Percentiles rank a stretch among this genome's conserved stretches.
These are phyloP conservation scores for Eubasilissa regina DNA, from an alignment of 1,140 invertebrate genomes.

Conservation along the genomic window DNA sequence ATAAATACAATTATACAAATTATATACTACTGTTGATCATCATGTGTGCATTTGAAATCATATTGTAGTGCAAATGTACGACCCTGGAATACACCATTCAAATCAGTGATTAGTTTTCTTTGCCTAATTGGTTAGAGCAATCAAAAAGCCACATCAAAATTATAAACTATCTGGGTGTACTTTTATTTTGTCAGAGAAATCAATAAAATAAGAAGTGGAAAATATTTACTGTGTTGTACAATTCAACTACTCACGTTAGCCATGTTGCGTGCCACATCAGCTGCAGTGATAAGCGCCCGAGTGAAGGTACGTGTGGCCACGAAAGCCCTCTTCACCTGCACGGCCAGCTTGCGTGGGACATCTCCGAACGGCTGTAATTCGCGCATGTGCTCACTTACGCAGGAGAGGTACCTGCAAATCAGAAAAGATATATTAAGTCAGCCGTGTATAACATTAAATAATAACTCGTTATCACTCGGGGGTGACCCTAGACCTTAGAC, in stretches of 20 bases:
- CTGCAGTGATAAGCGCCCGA: slow-evolving; percentile 87
- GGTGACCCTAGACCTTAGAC: no score
- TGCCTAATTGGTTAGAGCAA: no score
- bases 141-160: no score
- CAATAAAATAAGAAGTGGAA: no score
- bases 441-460: background rate
- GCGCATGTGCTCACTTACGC: slow-evolving; percentile 92
- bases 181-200: no score
- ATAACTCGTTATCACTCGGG: background rate
- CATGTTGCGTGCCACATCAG: slow-evolving; percentile 88
- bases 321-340: slow-evolving; percentile 93
- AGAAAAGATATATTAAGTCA: background rate
- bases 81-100: no score
- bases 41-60: no score
- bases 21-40: background rate
- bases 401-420: slow-evolving; percentile 81
- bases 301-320: slow-evolving; percentile 95
- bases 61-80: no score
- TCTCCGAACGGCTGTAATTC: slow-evolving; percentile 95
- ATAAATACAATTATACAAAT: no score
- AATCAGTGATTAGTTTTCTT: no score
- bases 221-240: no score
- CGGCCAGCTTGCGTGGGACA: slow-evolving; percentile 90
- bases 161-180: no score
- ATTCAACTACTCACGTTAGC: slow-evolving; percentile 77